phyloP scores from a whole-genome alignment of 2,797 vertebrate genomes.

The Oryzias dopingdopingensis region DNA sequence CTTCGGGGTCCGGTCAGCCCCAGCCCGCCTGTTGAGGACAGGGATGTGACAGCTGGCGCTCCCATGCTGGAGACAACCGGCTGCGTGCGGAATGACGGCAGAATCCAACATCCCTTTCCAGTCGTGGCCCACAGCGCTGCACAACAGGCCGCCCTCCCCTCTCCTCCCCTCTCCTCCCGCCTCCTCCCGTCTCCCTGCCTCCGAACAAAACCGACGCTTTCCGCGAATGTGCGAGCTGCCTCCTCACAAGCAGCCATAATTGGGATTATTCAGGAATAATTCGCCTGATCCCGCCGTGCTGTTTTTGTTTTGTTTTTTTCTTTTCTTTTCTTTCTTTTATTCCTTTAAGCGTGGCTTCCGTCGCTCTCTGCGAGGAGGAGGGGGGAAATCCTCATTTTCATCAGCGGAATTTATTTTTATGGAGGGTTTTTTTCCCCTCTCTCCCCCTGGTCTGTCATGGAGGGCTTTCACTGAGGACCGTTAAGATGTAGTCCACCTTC shows the following conservation, averaged over 20 bases:
- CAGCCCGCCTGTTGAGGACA: constrained; percentile 19
- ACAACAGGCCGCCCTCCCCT: constrained; percentile 35
- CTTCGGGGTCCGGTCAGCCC: constrained; percentile 12
- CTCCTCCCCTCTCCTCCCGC: background rate
- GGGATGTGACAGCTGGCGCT: constrained; percentile 26
- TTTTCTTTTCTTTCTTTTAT: background rate
- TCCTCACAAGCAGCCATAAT: constrained; percentile 74
- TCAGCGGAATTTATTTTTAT: constrained; percentile 40
- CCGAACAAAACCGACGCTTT: constrained; percentile 73
- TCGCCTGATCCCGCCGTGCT: constrained; percentile 56
- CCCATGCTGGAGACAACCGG: constrained; percentile 18
- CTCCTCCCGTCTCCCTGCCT: constrained; percentile 8
- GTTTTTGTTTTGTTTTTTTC: constrained; percentile 24
- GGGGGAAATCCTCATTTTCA: constrained; percentile 41
- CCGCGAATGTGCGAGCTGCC: constrained; percentile 70
- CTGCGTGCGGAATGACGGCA: constrained; percentile 33
- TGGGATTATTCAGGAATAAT: constrained; percentile 76
- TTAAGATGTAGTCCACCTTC: constrained; percentile 64
- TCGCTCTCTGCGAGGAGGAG: constrained; percentile 14
- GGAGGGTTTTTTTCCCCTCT: constrained; percentile 8
- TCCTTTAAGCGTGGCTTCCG: constrained; percentile 19
- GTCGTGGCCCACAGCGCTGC: constrained; percentile 43
- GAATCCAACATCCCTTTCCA: constrained; percentile 50
- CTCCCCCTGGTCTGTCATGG: constrained; percentile 48
- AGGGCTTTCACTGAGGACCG: constrained; percentile 58